Conservation (phyloP, 2,888 invertebrate species). For the Nymphalis c-album region DNA sequence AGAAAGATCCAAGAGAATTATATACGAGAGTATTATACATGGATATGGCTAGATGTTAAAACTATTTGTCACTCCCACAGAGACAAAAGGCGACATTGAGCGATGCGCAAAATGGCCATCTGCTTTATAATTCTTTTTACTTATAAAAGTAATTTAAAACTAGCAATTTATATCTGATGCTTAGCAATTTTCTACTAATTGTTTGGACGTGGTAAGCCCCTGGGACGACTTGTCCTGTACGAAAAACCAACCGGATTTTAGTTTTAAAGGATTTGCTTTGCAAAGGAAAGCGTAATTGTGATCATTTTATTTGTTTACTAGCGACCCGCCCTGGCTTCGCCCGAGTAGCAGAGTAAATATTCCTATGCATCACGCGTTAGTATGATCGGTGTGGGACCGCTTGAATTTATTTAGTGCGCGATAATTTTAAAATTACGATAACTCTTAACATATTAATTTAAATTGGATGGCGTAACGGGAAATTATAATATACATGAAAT, state of each 20-base stretch:
- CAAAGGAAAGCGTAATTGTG: neutral
- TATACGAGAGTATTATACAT: no score
- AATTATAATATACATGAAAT: no score
- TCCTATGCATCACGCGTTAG: no score
- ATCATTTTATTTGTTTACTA: neutral
- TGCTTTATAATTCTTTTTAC: neutral
- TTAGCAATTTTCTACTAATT: slow-evolving; percentile 1
- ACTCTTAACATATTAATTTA: no score
- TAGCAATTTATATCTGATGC: neutral
- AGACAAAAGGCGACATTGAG: neutral
- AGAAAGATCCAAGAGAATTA: no score
- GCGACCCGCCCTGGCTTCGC: no score
- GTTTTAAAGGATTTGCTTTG: neutral
- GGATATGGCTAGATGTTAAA: no score
- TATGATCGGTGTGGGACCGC: no score
- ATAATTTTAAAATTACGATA: no score
- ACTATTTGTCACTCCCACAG: neutral
- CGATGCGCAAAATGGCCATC: neutral
- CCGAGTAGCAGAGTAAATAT: no score
- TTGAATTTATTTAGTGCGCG: no score
- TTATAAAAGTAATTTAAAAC: slow-evolving; percentile 1
- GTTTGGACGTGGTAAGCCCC: neutral
- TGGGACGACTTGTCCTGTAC: neutral
- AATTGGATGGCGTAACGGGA: no score
- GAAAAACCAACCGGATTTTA: neutral